These are phyloP conservation scores for Halichoerus grypus DNA, from an alignment of 2,113 vertebrate species.

Conservation along the genomic window DNA sequence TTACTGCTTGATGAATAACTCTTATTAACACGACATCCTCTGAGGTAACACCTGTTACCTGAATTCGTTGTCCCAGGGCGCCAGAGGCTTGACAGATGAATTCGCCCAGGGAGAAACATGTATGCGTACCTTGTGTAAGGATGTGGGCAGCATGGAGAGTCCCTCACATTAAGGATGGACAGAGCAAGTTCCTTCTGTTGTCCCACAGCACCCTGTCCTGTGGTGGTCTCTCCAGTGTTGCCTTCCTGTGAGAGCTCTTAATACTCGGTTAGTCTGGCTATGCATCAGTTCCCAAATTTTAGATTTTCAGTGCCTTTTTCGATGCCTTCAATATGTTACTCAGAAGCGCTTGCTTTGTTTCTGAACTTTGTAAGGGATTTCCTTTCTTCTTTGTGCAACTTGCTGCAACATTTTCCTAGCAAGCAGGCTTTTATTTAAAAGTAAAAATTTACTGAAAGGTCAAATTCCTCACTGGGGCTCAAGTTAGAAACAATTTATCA, in stretches of 20 bases:
- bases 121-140: neutral
- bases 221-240: neutral
- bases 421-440: neutral
- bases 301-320: slow-evolving; percentile 1
- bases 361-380: neutral
- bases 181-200: neutral
- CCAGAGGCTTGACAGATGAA: neutral
- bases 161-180: neutral
- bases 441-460: neutral
- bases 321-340: neutral
- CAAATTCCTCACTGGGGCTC: neutral
- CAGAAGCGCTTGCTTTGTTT: neutral
- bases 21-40: neutral
- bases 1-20: neutral
- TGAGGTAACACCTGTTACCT: neutral
- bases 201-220: neutral
- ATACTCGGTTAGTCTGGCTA: neutral
- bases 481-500: neutral
- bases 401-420: neutral
- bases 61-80: neutral
- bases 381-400: neutral
- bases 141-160: neutral
- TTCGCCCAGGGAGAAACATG: neutral
- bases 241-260: neutral
- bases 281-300: slow-evolving; percentile 4